Percentiles rank a stretch among this genome's conserved stretches.
Conservation (phyloP, 2,888 invertebrate genomes). For the Carabus problematicus region DNA sequence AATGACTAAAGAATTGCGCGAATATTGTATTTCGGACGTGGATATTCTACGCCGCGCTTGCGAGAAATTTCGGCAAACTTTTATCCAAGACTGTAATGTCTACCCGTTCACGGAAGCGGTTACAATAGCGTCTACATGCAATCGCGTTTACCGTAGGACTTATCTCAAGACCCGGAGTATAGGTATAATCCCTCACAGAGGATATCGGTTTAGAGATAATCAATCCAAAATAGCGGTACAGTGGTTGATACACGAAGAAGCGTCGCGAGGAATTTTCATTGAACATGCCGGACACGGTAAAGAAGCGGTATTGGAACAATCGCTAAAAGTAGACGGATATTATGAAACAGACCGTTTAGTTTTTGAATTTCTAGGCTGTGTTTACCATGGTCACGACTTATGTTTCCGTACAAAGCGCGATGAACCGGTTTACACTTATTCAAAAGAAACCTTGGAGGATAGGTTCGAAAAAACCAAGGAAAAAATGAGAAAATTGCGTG, state of each 20-base stretch:
- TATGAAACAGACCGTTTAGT: background rate
- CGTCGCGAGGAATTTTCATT: conserved; percentile 34
- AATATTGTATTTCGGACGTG: conserved; percentile 47
- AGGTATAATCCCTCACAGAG: conserved; percentile 48
- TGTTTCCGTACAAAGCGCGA: conserved; percentile 1
- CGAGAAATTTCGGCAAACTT: conserved; percentile 47
- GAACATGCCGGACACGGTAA: conserved; percentile 31
- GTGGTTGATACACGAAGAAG: conserved; percentile 44
- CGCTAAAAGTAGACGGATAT: conserved; percentile 5
- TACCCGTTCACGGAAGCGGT: conserved; percentile 49
- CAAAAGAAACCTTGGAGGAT: conserved; percentile 1
- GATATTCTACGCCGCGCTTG: conserved; percentile 49
- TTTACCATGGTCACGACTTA: background rate
- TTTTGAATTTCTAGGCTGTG: background rate
- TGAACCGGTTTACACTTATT: background rate
- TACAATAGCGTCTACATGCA: conserved; percentile 49
- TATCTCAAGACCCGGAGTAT: conserved; percentile 49
- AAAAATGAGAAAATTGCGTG: background rate
- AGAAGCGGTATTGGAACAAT: conserved; percentile 27
- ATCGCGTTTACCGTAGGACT: conserved; percentile 46
- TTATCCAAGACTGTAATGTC: conserved; percentile 46
- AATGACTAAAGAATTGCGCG: conserved; percentile 46
- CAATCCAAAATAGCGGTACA: conserved; percentile 13
- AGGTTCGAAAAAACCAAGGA: background rate
- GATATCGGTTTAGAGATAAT: conserved; percentile 46